Base-by-base conservation (phyloP, 1,140 invertebrate species). In the Cherax destructor region DNA sequence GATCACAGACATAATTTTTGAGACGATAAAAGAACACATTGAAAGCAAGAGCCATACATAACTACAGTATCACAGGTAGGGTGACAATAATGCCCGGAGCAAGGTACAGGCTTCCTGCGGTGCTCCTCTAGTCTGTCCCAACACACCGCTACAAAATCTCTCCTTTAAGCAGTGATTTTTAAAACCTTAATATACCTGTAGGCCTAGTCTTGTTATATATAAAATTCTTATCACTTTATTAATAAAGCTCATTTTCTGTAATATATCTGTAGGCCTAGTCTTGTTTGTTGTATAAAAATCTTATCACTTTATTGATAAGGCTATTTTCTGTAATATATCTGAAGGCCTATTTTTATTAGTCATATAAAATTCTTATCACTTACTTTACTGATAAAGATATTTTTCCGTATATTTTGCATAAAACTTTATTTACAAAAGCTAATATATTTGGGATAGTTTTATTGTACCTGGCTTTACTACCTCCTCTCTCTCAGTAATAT, bases 41-140 rank as follows among this genome's bases (percentile, higher is more conserved):
- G 24, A 88, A 88, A 88, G 86, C 86, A 80, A 88, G 77, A 88
- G n/a, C 78, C 80, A 80, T 80, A 78, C 56, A 80, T 88, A 56
- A 80, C 86, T 88, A 88, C 77, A 80, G 49, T 88, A 88, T 88
- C 86, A 88, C 86, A 88, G 86, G 86, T 88, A 88, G 52, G 86
- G 86, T 69, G 77, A 88, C n/a, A 88, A 61, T 41, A 61, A 78
- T 76, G 59, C 50, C 30, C 18, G 24, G 50, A 79, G 50, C 47
- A 79, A 79, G 77, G 56, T 41, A 41, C 30, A 41, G 30, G 30
- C 2, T 41, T 41, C 30, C 30, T 41, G 30, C 30, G 30, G 30
- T 41, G 30, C 30, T 41, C 30, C 30, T 41, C 30, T 41, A 41
- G 30, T 41, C 30, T 41, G 30, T 41, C 30, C 30, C 30, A 41